Evolutionary conservation across 1,140 invertebrate species (phyloP).

Genomic region (Caenorhabditis elegans): WBcel235 BX284603.4:6171001-6171500

Average conservation of each 20-base stretch:
- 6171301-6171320: no score
- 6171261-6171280: not conserved
- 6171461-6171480: not conserved
- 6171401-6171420: slow-evolving; percentile 2
- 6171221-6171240: not conserved
- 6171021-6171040: not conserved
- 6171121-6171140: not conserved
- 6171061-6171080: not conserved
- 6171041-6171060: no score
- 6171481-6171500: not conserved
- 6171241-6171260: not conserved
- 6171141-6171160: not conserved
- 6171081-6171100: slow-evolving; percentile 17
- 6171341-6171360: not conserved
- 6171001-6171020: not conserved
- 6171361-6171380: not conserved
- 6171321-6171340: not conserved
- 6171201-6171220: not conserved
- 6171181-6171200: not conserved
- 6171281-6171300: not conserved
- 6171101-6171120: not conserved
- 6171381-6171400: not conserved
- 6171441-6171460: not conserved
- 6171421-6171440: no score
- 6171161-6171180: not conserved